Conservation (phyloP, 2,113 vertebrate genomes). For the Setophaga coronata region DNA sequence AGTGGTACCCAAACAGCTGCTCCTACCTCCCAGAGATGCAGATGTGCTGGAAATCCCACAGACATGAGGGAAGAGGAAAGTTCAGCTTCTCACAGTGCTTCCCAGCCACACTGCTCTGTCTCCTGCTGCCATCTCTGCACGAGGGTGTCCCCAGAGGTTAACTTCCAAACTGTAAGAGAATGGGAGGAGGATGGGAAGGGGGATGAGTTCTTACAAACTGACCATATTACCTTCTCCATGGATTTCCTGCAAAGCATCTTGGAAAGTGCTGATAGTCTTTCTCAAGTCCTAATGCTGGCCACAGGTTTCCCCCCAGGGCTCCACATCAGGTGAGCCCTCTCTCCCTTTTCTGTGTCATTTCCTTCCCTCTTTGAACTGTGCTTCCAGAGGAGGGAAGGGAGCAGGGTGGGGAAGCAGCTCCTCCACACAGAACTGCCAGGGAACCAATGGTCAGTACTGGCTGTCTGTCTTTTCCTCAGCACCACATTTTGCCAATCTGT, state of each 20-base stretch:
- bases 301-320: not conserved
- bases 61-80: not conserved
- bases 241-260: not conserved
- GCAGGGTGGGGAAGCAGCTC: not conserved
- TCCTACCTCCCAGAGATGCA: not conserved
- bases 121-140: not conserved
- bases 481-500: not conserved
- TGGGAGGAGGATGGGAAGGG: not conserved
- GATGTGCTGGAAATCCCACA: not conserved
- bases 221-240: not conserved
- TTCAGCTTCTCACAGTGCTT: not conserved
- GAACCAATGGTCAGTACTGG: not conserved
- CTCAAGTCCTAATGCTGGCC: not conserved
- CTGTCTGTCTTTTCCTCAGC: not conserved
- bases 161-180: not conserved
- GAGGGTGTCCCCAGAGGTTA: not conserved
- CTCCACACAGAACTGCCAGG: not conserved
- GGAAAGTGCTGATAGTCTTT: not conserved
- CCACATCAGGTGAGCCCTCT: not conserved
- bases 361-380: not conserved
- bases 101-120: not conserved
- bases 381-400: not conserved
- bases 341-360: not conserved
- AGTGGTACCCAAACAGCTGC: not conserved
- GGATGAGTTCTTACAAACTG: not conserved